Conservation (phyloP, 2,888 invertebrate genomes). For the Acanthacorydalis orientalis region DNA sequence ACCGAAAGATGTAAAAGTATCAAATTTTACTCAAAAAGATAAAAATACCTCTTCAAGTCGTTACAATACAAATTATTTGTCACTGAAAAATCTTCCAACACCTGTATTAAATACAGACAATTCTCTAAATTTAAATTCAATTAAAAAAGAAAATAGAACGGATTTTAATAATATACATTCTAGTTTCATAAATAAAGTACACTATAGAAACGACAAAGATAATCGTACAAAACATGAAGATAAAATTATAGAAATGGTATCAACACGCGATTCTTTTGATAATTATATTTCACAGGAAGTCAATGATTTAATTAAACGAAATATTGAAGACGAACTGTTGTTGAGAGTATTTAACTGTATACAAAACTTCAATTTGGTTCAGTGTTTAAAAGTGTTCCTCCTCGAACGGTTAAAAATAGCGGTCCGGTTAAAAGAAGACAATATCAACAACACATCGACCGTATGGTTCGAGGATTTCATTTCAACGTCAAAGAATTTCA, state of each 20-base stretch:
- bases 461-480: constrained; percentile 21
- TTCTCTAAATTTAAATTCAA: too few relatives aligned
- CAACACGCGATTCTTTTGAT: neutral
- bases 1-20: too few relatives aligned
- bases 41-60: too few relatives aligned
- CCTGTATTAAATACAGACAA: too few relatives aligned
- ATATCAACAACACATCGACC: constrained; percentile 13
- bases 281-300: too few relatives aligned
- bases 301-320: too few relatives aligned
- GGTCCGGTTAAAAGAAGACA: constrained; percentile 13
- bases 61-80: too few relatives aligned
- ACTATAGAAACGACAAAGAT: neutral
- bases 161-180: too few relatives aligned
- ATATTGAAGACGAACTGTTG: constrained; percentile 6
- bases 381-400: constrained; percentile 38
- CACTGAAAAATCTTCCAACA: too few relatives aligned
- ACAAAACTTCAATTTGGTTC: constrained; percentile 25
- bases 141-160: too few relatives aligned
- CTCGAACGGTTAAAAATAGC: constrained; percentile 32
- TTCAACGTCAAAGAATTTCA: constrained; percentile 6
- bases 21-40: too few relatives aligned
- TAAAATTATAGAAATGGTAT: neutral
- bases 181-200: neutral
- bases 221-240: neutral
- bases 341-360: constrained; percentile 22